These are phyloP conservation scores for Drosophila bocqueti DNA, from an alignment of 1,140 invertebrate species.

Conservation along the genomic window DNA sequence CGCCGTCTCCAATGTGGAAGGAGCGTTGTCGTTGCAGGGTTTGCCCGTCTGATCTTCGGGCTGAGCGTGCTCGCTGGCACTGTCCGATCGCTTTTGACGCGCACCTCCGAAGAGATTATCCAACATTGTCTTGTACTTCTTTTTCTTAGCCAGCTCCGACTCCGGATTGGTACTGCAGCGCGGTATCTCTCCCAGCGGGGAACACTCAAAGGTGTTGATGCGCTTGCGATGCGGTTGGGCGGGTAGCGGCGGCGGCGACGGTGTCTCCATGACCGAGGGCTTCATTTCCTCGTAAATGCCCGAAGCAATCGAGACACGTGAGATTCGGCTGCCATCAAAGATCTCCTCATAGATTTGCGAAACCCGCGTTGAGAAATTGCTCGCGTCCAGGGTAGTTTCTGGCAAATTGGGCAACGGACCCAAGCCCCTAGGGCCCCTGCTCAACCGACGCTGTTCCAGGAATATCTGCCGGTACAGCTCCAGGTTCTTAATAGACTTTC, in stretches of 20 bases:
- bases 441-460: constrained; percentile 70
- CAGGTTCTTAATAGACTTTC: constrained; percentile 84
- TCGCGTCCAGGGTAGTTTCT: constrained; percentile 54
- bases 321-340: constrained; percentile 73
- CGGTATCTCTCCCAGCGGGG: constrained; percentile 59
- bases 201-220: constrained; percentile 73
- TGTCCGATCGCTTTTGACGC: constrained; percentile 70
- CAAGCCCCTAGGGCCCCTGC: constrained; percentile 66
- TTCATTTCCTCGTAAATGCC: constrained; percentile 85
- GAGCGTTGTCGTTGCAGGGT: constrained; percentile 66
- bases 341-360: constrained; percentile 85
- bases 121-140: constrained; percentile 79
- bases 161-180: constrained; percentile 81
- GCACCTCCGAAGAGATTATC: constrained; percentile 68
- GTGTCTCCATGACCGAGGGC: constrained; percentile 64
- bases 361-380: constrained; percentile 62
- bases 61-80: constrained; percentile 51
- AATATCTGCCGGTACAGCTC: constrained; percentile 79
- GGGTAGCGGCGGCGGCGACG: constrained; percentile 73
- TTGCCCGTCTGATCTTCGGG: constrained; percentile 1
- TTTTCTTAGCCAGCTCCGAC: constrained; percentile 79
- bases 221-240: constrained; percentile 64
- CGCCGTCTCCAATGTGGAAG: constrained; percentile 49
- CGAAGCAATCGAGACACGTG: constrained; percentile 76
- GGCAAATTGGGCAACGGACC: constrained; percentile 77